Base-by-base conservation (phyloP, 2,113 vertebrate genomes). In the Cyanocitta stelleri region DNA sequence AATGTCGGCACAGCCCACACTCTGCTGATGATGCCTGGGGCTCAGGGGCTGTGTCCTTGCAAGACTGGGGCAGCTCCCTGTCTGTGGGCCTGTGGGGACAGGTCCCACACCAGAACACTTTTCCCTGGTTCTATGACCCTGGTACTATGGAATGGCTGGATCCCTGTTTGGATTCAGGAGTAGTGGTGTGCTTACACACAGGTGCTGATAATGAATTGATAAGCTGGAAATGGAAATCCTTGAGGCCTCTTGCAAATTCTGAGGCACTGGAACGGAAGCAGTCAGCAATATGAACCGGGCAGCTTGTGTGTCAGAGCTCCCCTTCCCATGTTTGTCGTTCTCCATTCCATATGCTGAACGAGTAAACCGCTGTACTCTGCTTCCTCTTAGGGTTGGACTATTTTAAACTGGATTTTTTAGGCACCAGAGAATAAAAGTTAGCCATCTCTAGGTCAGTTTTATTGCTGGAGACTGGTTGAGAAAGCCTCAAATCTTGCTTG, bases 1-100 rank as follows among this genome's bases (percentile, higher is more conserved):
- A 74, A 91, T 43, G 68, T 17, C 46, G 68, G 46, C 26, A 41
- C 59, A 51, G 71, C 85, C 69, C 78, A 19, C 48, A 1, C 16
- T 54, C 19, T 73, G 13, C 37, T 46, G 32, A 1, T n/a, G 24
- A 0, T 18, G 55, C n/a, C 32, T 48, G 46, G 11, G 54, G 12
- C 35, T 48, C 0, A 0, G 4, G n/a, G 33, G 12, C 63, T 52
- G 15, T 26, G 52, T 20, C 62, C 27, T 39, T 35, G 54, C 18
- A 5, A 20, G 39, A 11, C 7, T 8, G 75, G 46, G 20, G 15
- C 54, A 3, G 33, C 64, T 83, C 29, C n/a, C 16, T 64, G 29
- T 16, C 16, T 33, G 30, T 6, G 9, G 1, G 0, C 37, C 1
- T 0, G 2, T 29, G 48, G 44, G 35, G 35, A 39, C 61, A 32